These are phyloP conservation scores for Stratiomys singularior DNA, from an alignment of 2,888 invertebrate species.

Conservation along the genomic window DNA sequence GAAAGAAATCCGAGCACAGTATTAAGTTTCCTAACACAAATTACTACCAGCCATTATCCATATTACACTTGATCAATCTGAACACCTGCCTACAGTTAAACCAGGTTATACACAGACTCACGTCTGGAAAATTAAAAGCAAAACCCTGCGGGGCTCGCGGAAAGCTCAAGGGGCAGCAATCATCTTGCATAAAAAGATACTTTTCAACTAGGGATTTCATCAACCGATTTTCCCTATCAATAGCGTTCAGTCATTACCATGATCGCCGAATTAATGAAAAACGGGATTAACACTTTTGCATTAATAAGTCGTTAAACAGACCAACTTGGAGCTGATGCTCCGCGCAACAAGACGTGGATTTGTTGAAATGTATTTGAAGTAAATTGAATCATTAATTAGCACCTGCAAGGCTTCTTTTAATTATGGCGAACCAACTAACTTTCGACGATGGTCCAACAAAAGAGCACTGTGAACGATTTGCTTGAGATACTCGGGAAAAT, in stretches of 20 bases:
- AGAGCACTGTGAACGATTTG: neutral
- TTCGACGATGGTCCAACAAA: neutral
- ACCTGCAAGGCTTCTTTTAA: neutral
- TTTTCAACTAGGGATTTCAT: constrained; percentile 3
- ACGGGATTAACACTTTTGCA: neutral
- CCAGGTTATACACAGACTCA: neutral
- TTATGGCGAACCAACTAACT: neutral
- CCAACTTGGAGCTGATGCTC: neutral
- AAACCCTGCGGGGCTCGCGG: neutral
- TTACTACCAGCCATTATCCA: no score
- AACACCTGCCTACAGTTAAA: neutral
- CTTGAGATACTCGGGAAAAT: neutral
- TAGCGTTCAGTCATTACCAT: neutral
- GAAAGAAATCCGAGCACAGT: no score
- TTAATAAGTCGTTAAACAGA: neutral
- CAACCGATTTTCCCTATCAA: neutral
- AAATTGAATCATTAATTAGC: constrained; percentile 11
- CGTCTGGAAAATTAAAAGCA: neutral
- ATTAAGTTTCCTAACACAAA: no score
- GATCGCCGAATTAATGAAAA: neutral
- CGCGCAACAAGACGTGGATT: no score
- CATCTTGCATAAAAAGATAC: neutral
- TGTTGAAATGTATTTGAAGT: neutral
- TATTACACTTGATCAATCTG: neutral
- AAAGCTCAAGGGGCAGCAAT: neutral